phyloP scores from a whole-genome alignment of 2,888 invertebrate genomes.

The Ganaspis brasiliensis region DNA sequence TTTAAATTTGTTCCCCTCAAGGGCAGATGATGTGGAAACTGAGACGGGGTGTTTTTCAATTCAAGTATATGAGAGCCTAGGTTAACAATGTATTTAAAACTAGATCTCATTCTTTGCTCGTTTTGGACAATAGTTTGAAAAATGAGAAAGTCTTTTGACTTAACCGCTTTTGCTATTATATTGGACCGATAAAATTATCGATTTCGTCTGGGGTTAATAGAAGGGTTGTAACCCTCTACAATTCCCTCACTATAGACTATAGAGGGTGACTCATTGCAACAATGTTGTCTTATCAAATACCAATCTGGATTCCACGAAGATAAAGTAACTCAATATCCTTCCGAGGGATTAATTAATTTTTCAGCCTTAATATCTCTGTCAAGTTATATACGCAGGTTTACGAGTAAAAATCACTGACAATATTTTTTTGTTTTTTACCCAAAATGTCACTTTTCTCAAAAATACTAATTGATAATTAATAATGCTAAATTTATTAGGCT shows the following conservation, averaged over 20 bases:
- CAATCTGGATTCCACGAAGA: conserved; percentile 22
- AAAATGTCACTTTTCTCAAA: no score
- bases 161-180: background rate
- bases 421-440: no score
- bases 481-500: no score
- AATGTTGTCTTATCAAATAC: background rate
- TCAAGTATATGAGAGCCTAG: background rate
- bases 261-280: conserved; percentile 29
- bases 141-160: conserved; percentile 29
- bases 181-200: conserved; percentile 22
- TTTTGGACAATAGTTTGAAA: background rate
- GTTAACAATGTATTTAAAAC: background rate
- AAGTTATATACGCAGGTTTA: background rate
- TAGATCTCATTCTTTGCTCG: background rate
- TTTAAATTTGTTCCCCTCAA: background rate
- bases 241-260: background rate
- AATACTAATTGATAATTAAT: background rate
- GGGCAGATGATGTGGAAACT: conserved; percentile 4
- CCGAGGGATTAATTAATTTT: background rate
- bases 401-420: no score
- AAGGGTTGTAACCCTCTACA: conserved; percentile 33
- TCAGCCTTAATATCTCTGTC: background rate
- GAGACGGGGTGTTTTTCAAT: background rate
- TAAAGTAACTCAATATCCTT: conserved; percentile 32
- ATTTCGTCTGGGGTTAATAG: conserved; percentile 29